phyloP scores from a whole-genome alignment of 2,888 invertebrate species.

The Eucera pruinosa region DNA sequence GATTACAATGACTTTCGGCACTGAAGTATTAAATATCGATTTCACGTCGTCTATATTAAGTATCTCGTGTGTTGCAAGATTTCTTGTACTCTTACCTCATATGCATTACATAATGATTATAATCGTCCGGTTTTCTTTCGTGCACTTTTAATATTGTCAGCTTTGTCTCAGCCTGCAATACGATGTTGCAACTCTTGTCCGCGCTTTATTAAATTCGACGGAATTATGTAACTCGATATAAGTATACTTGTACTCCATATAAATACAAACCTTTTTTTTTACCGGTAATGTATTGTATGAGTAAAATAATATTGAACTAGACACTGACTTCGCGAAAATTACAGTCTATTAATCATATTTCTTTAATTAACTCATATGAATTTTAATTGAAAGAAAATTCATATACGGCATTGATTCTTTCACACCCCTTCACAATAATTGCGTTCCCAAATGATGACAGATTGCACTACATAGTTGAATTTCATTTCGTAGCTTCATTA shows the following conservation, averaged over 20 bases:
- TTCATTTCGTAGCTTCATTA: background rate
- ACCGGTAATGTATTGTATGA: background rate
- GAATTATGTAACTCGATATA: slow-evolving; percentile 10
- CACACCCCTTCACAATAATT: background rate
- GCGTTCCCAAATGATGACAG: background rate
- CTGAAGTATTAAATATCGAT: no score
- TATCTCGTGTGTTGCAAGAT: background rate
- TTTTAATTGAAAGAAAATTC: background rate
- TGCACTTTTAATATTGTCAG: background rate
- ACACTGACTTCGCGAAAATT: background rate
- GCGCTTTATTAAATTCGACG: background rate
- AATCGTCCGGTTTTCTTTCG: background rate
- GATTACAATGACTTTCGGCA: no score
- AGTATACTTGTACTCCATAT: background rate
- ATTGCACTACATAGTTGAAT: background rate
- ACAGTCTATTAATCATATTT: slow-evolving; percentile 7
- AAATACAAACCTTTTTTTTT: no score
- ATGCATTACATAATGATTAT: background rate
- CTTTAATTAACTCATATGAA: background rate
- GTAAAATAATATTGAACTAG: background rate
- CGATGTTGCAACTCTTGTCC: background rate
- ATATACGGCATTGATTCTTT: background rate
- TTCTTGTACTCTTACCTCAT: background rate
- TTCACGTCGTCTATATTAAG: no score
- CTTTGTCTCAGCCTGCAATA: background rate